These are phyloP conservation scores for Scatophagus argus DNA, from an alignment of 2,113 vertebrate genomes.

Conservation along the genomic window DNA sequence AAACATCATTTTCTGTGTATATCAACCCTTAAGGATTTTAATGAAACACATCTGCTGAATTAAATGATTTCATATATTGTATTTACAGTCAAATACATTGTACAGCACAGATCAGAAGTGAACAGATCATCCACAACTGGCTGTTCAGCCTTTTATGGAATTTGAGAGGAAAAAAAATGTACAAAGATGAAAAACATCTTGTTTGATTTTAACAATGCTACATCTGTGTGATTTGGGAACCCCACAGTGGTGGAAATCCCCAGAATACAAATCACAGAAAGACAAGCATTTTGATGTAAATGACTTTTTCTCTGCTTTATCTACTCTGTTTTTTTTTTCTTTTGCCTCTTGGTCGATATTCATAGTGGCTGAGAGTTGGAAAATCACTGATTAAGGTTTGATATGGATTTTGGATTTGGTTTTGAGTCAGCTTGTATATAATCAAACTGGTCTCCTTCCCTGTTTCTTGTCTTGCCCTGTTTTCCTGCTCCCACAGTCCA, in stretches of 20 bases:
- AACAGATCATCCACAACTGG: slow-evolving; percentile 18
- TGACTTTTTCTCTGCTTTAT: background rate
- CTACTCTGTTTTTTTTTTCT: background rate
- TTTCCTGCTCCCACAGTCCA: background rate
- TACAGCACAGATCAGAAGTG: slow-evolving; percentile 3
- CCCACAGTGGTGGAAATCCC: slow-evolving; percentile 50
- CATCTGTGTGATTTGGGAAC: slow-evolving; percentile 37
- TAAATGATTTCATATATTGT: background rate
- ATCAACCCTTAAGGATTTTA: slow-evolving; percentile 10
- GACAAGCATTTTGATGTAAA: slow-evolving; percentile 9
- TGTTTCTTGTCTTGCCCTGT: background rate
- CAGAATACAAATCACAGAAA: slow-evolving; percentile 15
- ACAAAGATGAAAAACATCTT: slow-evolving; percentile 55
- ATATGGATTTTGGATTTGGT: slow-evolving; percentile 1
- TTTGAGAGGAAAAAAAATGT: background rate
- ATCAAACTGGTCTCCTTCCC: background rate
- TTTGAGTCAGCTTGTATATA: background rate
- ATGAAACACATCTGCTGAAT: slow-evolving; percentile 38
- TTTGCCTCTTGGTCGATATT: background rate
- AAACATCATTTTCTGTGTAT: background rate
- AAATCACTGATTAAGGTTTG: slow-evolving; percentile 3
- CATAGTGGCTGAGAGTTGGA: background rate
- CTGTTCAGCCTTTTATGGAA: slow-evolving; percentile 4
- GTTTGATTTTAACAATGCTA: slow-evolving; percentile 38
- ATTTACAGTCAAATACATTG: slow-evolving; percentile 1